phyloP scores from a whole-genome alignment of 2,113 vertebrate genomes.

The Xyliphius kryptos region DNA sequence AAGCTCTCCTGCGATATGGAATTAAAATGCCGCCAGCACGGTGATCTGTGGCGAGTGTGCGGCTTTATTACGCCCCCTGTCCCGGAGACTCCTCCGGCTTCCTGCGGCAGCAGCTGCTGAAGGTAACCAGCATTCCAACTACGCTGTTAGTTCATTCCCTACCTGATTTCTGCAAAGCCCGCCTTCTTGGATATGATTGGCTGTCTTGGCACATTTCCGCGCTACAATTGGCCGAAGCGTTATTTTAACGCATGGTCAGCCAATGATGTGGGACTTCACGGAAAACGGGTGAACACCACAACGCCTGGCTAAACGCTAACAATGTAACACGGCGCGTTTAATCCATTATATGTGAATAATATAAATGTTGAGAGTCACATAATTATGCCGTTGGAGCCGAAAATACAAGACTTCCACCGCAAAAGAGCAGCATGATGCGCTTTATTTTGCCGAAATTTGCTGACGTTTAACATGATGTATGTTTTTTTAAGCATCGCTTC shows the following conservation, averaged over 20 bases:
- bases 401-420: too few species aligned
- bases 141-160: not conserved
- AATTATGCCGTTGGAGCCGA: too few species aligned
- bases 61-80: not conserved
- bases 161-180: not conserved
- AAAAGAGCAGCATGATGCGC: too few species aligned
- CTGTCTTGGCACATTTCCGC: not conserved
- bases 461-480: too few species aligned
- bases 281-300: not conserved
- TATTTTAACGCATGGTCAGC: not conserved
- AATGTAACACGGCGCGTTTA: too few species aligned
- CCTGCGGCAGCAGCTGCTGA: slow-evolving; percentile 22
- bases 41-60: not conserved
- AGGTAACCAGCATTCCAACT: slow-evolving; percentile 13
- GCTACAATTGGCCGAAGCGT: not conserved
- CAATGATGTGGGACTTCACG: not conserved
- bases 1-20: not conserved
- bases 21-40: not conserved
- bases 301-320: too few species aligned
- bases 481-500: too few species aligned
- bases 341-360: too few species aligned
- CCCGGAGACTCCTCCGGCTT: not conserved
- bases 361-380: too few species aligned
- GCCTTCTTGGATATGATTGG: not conserved
- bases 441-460: too few species aligned